Base-by-base conservation (phyloP, 1,140 invertebrate genomes). In the Musca domestica region DNA sequence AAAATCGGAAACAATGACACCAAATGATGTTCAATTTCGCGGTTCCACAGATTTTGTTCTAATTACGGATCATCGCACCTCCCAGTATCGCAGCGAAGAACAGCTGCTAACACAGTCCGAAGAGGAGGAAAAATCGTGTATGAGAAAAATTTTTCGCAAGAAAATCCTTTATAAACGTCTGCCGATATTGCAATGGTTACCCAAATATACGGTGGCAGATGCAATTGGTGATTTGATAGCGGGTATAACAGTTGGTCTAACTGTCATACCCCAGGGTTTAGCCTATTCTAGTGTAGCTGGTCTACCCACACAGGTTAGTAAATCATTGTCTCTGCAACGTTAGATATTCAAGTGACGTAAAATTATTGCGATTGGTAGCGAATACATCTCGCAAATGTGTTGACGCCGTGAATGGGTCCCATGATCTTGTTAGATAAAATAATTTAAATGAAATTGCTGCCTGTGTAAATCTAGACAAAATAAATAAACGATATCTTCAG, bases 231-330 rank as follows among this genome's bases (percentile, higher is more conserved):
- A 94, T 83, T 77, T 94, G 46, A 87, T 95, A 30, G 94, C 94
- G 14, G 95, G 95, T 27, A 85, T 96, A 20, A 96, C 94, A 1
- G 89, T 95, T 10, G 91, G 93, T 1, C 84, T 96, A 1, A 96
- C 93, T 2, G 90, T 92, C 2, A 92, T 93, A 69, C 91, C 91
- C 15, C 91, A 92, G 74, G 90, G 90, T 15, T 81, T 95, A 68
- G 94, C 94, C 3, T 96, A 96, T 80, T 88, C 93, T 9, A 90
- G 89, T 69, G 89, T 96, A 66, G 94, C 93, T 20, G 91, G 91
- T 19, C 81, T 95, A 70, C 90, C 90, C 5, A 83, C 90, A 1
- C 84, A 92, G 71, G 80, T 78, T 69, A 22, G 68, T 69, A 46
- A 9, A 48, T 23, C 10, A 15, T 48, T 27, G 41, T 64, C n/a